Percentiles rank a stretch among this genome's conserved stretches.
Evolutionary conservation across 2,113 vertebrate genomes (phyloP).

Genomic region (Xenopus borealis): DNA sequence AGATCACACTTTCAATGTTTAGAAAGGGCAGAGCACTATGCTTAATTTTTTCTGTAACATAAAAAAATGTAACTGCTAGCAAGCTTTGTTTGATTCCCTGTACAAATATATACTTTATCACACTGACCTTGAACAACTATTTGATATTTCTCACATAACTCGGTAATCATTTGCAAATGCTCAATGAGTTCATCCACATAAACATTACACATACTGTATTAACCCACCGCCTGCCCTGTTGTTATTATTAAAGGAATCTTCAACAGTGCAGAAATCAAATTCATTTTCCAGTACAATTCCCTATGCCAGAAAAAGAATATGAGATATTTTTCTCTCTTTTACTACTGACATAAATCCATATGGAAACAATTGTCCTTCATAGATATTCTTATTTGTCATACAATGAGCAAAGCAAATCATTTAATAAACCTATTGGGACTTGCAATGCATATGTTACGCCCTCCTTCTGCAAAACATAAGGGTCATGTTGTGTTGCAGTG

Average conservation of each 20-base stretch:
- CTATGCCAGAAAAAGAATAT: too few relatives aligned
- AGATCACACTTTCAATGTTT: too few relatives aligned
- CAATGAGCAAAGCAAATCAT: conserved; percentile 17
- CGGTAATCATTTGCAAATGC: background rate
- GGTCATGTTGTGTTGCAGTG: conserved; percentile 3
- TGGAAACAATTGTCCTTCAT: conserved; percentile 23
- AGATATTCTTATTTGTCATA: conserved; percentile 24
- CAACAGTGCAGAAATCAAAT: background rate
- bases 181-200: background rate
- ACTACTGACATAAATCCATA: conserved; percentile 6
- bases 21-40: too few relatives aligned
- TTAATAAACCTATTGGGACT: conserved; percentile 20
- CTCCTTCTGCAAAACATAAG: conserved; percentile 10
- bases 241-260: background rate
- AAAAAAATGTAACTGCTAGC: too few relatives aligned
- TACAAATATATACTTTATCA: background rate
- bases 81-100: background rate
- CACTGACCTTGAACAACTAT: background rate
- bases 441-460: conserved; percentile 13
- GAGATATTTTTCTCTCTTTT: background rate
- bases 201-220: background rate
- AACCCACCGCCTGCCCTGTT: background rate
- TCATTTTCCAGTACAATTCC: too few relatives aligned
- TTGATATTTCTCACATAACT: background rate
- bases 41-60: too few relatives aligned